phyloP scores from a whole-genome alignment of 1,140 invertebrate genomes.

The Cydia pomonella region DNA sequence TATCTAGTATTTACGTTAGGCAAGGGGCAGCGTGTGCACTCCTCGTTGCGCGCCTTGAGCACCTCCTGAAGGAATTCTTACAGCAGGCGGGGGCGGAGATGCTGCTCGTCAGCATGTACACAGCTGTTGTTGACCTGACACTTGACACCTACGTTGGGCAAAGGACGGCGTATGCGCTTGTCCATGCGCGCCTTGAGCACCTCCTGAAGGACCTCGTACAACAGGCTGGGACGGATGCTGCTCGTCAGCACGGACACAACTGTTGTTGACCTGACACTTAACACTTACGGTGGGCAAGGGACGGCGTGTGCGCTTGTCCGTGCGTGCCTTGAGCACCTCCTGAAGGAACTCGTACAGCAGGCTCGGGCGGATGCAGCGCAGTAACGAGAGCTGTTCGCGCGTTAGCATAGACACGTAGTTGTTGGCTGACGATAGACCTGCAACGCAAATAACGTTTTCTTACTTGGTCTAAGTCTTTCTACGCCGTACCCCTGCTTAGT shows the following conservation, averaged over 20 bases:
- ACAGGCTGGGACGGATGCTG: neutral
- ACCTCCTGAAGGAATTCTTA: slow-evolving; percentile 58
- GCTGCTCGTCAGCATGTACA: no score
- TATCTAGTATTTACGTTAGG: slow-evolving; percentile 55
- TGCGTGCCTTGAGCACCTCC: slow-evolving; percentile 65
- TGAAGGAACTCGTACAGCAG: slow-evolving; percentile 67
- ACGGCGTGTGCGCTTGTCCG: slow-evolving; percentile 63
- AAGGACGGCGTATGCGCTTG: slow-evolving; percentile 58
- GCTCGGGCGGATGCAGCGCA: slow-evolving; percentile 62
- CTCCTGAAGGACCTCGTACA: slow-evolving; percentile 53
- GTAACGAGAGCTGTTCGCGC: slow-evolving; percentile 62
- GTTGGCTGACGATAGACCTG: slow-evolving; percentile 68
- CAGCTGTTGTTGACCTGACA: slow-evolving; percentile 21
- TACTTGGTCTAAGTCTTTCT: neutral
- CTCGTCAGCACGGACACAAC: slow-evolving; percentile 40
- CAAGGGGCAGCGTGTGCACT: no score
- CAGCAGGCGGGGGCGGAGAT: no score
- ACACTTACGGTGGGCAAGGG: slow-evolving; percentile 59
- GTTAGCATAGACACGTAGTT: slow-evolving; percentile 70
- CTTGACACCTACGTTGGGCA: slow-evolving; percentile 57
- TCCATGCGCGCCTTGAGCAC: slow-evolving; percentile 64
- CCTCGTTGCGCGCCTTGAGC: no score
- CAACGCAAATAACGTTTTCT: neutral
- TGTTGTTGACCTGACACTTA: neutral
- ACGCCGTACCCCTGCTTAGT: no score